Conservation (phyloP, 2,888 invertebrate species). For the Drosophila mettleri region DNA sequence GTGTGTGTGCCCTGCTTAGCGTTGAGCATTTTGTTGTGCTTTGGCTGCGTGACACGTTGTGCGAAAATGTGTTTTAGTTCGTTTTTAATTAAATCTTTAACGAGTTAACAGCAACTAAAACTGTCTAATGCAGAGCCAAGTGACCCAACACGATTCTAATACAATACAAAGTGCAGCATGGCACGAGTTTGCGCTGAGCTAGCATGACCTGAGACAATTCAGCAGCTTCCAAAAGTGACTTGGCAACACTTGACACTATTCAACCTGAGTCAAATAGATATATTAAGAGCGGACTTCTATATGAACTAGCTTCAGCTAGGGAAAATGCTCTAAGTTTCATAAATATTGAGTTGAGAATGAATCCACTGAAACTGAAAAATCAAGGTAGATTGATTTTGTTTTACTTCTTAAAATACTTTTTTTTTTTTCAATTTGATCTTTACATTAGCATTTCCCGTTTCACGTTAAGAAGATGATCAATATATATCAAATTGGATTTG, state of each 20-base stretch:
- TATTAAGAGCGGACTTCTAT: neutral
- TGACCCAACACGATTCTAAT: neutral
- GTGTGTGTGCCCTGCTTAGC: neutral
- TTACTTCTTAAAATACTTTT: too few relatives aligned
- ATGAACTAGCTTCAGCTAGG: too few relatives aligned
- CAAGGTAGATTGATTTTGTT: too few relatives aligned
- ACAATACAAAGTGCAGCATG: neutral
- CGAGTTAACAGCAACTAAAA: neutral
- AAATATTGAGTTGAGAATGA: too few relatives aligned
- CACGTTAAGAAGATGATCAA: too few relatives aligned
- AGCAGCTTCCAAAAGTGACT: neutral
- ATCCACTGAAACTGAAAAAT: too few relatives aligned
- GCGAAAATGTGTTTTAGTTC: neutral
- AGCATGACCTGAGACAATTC: neutral
- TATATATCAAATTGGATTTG: too few relatives aligned
- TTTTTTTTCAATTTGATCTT: too few relatives aligned
- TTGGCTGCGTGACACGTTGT: conserved; percentile 1
- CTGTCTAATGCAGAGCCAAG: neutral
- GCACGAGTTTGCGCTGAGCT: neutral
- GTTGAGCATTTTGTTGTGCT: conserved; percentile 18
- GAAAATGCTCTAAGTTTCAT: too few relatives aligned
- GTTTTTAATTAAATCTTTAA: conserved; percentile 1
- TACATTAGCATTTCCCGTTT: too few relatives aligned
- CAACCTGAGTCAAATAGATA: neutral
- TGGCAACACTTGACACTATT: neutral